Evolutionary conservation across 2,888 invertebrate species (phyloP), one percentile per base, ranked within the genome.

Genomic region (Tetranychus piercei): DNA sequence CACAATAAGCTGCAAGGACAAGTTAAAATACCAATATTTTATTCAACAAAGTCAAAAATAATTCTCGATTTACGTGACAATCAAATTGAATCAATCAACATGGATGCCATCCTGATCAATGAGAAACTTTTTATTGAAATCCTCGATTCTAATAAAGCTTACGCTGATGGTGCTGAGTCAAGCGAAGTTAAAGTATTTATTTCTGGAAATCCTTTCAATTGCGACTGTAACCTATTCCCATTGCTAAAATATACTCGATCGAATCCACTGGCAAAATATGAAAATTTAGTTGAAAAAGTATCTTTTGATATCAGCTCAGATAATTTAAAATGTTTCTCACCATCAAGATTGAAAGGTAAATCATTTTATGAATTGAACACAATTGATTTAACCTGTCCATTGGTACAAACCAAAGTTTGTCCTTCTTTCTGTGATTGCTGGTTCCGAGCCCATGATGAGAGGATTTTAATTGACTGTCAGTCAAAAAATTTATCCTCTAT

Each of bases 1-100:
- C 69, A 77, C 20, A 79, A 79, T 71, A 74, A 76, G 20, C 73
- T 77, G 18, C 20, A 3, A 6, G 76, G 76, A 7, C 64, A 44
- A 64, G 55, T 76, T 20, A 55, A 44, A 7, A 75, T 77, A 9
- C 77, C 77, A 20, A 44, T 75, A 5, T 75, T 77, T 22, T 67
- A 55, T 15, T 75, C 76, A 20, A 74, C 71, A n/a, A 73, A 72
- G 43, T 44, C 74, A 11, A 69, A 69, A n/a, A 64, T 77, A 55
- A 55, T 65, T 7, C 71, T 77, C 8, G 75, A 77, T 55, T 23
- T 77, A 6, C 72, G 75, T 66, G 22, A 20, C 6, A 77, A 77
- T 74, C 67, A 73, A 20, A 73, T 77, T 22, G 45, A 69, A 1
- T 23, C 73, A 23, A 67, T 77, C n/a, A 66, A 75, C 55, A 72